These are phyloP conservation scores for Tragelaphus oryx DNA, from an alignment of 2,797 vertebrate species.

Conservation along the genomic window DNA sequence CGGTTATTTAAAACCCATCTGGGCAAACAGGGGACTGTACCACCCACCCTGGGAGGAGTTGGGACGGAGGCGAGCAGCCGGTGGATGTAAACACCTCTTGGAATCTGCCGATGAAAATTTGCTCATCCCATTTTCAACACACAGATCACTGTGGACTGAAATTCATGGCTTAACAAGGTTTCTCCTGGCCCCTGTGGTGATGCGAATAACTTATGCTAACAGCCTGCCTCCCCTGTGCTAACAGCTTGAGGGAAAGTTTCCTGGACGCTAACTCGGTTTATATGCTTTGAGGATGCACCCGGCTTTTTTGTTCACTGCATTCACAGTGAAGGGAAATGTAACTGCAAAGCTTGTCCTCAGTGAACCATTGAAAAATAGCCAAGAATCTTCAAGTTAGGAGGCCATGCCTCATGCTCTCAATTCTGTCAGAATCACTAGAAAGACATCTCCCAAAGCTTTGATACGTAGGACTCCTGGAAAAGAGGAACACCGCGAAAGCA, in stretches of 20 bases:
- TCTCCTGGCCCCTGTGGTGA: conserved; percentile 7
- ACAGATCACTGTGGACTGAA: conserved; percentile 41
- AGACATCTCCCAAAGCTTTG: conserved; percentile 27
- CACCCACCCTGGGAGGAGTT: not conserved
- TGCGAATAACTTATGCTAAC: conserved; percentile 12
- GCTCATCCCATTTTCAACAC: conserved; percentile 31
- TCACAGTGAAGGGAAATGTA: not conserved
- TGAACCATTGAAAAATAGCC: conserved; percentile 15
- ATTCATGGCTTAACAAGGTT: conserved; percentile 27
- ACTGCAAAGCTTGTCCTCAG: not conserved
- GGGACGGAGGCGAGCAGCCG: too few relatives aligned
- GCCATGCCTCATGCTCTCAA: not conserved
- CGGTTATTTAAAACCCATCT: conserved; percentile 31
- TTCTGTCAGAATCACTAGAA: conserved; percentile 42
- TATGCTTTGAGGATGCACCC: conserved; percentile 10
- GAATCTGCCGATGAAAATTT: conserved; percentile 34
- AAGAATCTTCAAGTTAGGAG: not conserved
- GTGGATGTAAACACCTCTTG: not conserved
- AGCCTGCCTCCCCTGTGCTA: conserved; percentile 1
- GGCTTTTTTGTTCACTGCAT: not conserved
- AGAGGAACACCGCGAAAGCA: not conserved
- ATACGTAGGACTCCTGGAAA: conserved; percentile 29
- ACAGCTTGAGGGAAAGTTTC: conserved; percentile 52
- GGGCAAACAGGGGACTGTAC: not conserved
- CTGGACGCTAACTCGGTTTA: not conserved